Base-by-base conservation (phyloP, 2,888 invertebrate species). In the Falcaria lacertinaria region DNA sequence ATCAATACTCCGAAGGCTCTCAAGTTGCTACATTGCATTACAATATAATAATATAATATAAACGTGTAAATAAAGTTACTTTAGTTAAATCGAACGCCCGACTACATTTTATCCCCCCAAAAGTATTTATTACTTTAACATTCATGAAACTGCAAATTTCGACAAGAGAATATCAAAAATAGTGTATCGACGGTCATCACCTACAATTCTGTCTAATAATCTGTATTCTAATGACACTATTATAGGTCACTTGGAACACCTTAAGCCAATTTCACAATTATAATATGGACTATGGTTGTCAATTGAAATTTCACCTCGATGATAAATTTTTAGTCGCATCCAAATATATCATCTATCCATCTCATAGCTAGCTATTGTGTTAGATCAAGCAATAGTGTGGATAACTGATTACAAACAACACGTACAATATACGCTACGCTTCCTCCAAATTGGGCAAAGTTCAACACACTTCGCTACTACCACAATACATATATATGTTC, bases 131-230 rank as follows among this genome's bases (percentile, higher is more conserved):
- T 60, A 72, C 66, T 60, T 78, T 71, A 75, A 80, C 78, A 78
- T 76, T 71, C 74, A 71, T 77, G 77, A 77, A 79, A 80, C 77
- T 78, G 83, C 83, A 80, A 87, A 86, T 89, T 87, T 86, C 89
- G 89, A 88, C 86, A 89, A 89, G 89, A 89, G 84, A 77, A 84
- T 89, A 89, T 89, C 89, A 89, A 89, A 89, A 89, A 89, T 89
- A 89, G 88, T 86, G 85, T 80, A 82, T 81, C 80, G 77, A 83
- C 81, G 73, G 78, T 71, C 73, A 69, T 75, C 76, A 70, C 61
- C 80, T 84, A 86, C 78, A 76, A 79, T 84, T 79, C 85, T 86
- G 69, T 78, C 82, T 80, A 81, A 77, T 79, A 76, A 64, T 81
- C 72, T 81, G 83, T 80, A 80, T 72, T 76, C 75, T 80, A 76